Conservation (phyloP, 2,797 vertebrate species). For the Ptychadena robeensis region DNA sequence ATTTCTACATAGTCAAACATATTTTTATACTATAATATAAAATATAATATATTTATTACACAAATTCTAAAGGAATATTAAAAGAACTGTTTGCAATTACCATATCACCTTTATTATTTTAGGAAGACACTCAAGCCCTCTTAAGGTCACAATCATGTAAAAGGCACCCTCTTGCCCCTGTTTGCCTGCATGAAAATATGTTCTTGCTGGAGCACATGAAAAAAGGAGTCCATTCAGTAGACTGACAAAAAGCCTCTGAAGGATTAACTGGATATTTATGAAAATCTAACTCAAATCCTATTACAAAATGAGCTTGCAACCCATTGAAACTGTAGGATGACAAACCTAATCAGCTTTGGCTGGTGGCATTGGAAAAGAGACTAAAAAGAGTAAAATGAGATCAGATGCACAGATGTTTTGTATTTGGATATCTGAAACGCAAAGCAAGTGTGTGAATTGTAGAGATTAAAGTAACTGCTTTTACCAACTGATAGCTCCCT, state of each 20-base stretch:
- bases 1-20: constrained; percentile 25
- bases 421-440: constrained; percentile 45
- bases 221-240: constrained; percentile 27
- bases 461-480: constrained; percentile 40
- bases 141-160: neutral
- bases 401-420: constrained; percentile 58
- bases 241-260: constrained; percentile 32
- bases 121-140: neutral
- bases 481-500: constrained; percentile 20
- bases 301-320: constrained; percentile 59
- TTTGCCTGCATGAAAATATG: neutral
- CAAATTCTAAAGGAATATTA: neutral
- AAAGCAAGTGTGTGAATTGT: constrained; percentile 46
- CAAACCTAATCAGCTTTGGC: constrained; percentile 60
- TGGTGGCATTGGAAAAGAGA: constrained; percentile 43
- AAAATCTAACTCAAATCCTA: constrained; percentile 59
- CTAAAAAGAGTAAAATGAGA: constrained; percentile 30
- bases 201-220: neutral
- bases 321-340: constrained; percentile 60
- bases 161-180: neutral
- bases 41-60: neutral
- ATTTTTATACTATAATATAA: neutral
- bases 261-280: constrained; percentile 60
- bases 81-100: neutral
- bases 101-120: no score